These are phyloP conservation scores for Polyergus mexicanus DNA, from an alignment of 1,140 invertebrate species.

Conservation along the genomic window DNA sequence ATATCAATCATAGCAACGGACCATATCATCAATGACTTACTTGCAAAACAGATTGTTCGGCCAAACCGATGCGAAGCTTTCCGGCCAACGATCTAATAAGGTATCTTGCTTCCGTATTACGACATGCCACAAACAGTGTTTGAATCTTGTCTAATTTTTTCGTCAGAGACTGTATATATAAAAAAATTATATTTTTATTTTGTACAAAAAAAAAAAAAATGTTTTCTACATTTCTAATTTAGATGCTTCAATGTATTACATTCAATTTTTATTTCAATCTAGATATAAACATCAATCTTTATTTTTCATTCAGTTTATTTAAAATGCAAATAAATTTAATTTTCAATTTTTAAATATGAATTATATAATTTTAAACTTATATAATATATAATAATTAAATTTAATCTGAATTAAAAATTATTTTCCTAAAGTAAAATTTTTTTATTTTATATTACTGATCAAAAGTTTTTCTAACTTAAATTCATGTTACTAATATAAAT, in stretches of 20 bases:
- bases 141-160: conserved; percentile 98
- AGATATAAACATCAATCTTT: not conserved
- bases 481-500: conserved; percentile 37
- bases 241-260: not conserved
- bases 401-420: too few species aligned
- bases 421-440: not conserved
- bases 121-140: conserved; percentile 96
- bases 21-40: conserved; percentile 73
- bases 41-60: conserved; percentile 98
- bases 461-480: not conserved
- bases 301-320: conserved; percentile 8
- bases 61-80: conserved; percentile 98
- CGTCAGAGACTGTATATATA: conserved; percentile 88
- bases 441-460: not conserved
- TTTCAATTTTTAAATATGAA: conserved; percentile 5
- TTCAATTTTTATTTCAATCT: not conserved
- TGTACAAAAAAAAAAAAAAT: not conserved
- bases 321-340: conserved; percentile 6
- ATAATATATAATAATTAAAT: not conserved
- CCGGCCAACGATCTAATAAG: conserved; percentile 97
- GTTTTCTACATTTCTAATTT: not conserved
- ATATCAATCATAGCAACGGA: not conserved
- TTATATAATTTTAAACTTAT: not conserved
- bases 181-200: conserved; percentile 55
- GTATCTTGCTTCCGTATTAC: conserved; percentile 96